Base-by-base conservation (phyloP, 2,113 vertebrate genomes). In the Psittacula cyanocephala region DNA sequence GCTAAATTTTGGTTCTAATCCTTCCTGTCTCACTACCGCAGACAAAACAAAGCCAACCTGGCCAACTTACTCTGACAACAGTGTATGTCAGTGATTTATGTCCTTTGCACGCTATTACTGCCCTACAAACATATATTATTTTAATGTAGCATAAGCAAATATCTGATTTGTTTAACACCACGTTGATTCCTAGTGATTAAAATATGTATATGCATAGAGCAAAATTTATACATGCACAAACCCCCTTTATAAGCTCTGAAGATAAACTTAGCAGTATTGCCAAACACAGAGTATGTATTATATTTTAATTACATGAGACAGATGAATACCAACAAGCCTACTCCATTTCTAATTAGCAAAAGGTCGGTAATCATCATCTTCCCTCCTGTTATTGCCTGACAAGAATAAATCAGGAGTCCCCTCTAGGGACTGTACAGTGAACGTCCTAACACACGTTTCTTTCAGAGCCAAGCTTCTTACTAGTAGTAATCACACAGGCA, bases 311-410 rank as follows among this genome's bases (percentile, higher is more conserved):
- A 94, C 65, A 53, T 16, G 23, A 94, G 76, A 88, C 82, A 75
- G 93, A 52, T 91, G 80, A 95, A 95, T 88, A 86, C 55, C 80
- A 95, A 94, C 86, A 72, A 96, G 57, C 65, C 86, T 81, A 37
- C 82, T 96, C 88, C 52, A 27, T 84, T 93, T 88, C 93, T 90
- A 95, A 97, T 96, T 89, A 95, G 88, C 59, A 86, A 72, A 93
- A 96, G 88, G 96, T 96, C 91, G 49, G 81, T n/a, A 85, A 91
- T 81, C 60, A 65, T 49, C 84, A 11, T 47, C 88, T 80, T 81
- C 72, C 82, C 92, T 17, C 71, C 88, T 96, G 88, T 49, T 94
- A 75, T 33, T 91, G 94, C 95, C 86, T 95, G 93, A 87, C 93
- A 55, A 68, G 90, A 81, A 91, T 47, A 55, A 75, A 83, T 9